These are phyloP conservation scores for Drosophila buzzatii DNA, from an alignment of 2,888 invertebrate genomes.

Conservation along the genomic window DNA sequence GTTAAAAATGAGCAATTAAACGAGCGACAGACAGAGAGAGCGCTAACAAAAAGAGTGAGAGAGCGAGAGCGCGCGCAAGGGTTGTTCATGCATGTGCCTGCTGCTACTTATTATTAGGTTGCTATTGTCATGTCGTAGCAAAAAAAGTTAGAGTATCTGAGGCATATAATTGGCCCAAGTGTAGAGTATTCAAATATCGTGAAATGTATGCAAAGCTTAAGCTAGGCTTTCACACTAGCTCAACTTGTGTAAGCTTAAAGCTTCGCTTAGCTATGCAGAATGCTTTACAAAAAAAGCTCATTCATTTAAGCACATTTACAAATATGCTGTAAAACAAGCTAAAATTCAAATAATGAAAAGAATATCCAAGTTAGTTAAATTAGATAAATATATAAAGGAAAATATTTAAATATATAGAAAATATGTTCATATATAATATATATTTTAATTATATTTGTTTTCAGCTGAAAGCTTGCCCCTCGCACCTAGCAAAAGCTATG, in stretches of 20 bases:
- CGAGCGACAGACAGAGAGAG: constrained; percentile 22
- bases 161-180: background rate
- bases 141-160: background rate
- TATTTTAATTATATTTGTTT: background rate
- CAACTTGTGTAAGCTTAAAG: background rate
- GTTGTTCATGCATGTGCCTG: constrained; percentile 10
- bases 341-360: background rate
- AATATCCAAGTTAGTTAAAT: background rate
- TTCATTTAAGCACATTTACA: background rate
- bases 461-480: background rate
- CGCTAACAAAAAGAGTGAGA: background rate
- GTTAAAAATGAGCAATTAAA: constrained; percentile 69
- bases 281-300: background rate
- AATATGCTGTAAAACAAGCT: background rate
- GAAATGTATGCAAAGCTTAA: no score
- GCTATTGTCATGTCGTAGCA: constrained; percentile 29
- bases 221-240: background rate
- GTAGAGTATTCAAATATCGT: background rate
- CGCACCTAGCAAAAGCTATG: background rate
- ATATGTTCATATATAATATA: background rate
- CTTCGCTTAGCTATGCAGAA: background rate
- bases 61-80: background rate
- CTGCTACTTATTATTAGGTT: constrained; percentile 45
- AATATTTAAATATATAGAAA: background rate
- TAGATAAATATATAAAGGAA: no score